Evolutionary conservation across 2,888 invertebrate genomes (phyloP).

Genomic region (Vesta saturnalis): DNA sequence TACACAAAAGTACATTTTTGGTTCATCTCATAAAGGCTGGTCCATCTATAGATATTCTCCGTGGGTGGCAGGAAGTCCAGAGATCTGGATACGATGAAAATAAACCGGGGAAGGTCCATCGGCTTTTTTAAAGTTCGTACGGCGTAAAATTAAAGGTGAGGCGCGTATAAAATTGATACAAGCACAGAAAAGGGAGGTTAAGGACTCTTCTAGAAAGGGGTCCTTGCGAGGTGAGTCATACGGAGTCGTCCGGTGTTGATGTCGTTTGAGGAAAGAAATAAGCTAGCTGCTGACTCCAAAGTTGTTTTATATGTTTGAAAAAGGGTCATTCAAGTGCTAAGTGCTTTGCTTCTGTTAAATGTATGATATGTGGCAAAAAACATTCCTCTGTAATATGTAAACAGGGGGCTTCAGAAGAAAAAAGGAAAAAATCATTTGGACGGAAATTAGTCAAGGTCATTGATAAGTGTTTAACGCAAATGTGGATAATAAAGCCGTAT

Average conservation of each 20-base stretch:
- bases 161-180: background rate
- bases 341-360: background rate
- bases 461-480: background rate
- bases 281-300: background rate
- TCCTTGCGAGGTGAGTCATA: background rate
- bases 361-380: too few relatives aligned
- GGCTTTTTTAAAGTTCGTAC: background rate
- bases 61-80: background rate
- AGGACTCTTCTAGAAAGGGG: background rate
- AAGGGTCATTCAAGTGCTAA: background rate
- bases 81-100: background rate
- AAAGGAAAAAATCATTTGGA: too few relatives aligned
- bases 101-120: background rate
- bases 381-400: background rate
- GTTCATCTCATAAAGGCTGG: background rate
- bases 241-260: background rate
- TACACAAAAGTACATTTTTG: background rate
- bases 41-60: background rate
- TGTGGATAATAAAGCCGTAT: too few relatives aligned
- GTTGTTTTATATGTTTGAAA: background rate
- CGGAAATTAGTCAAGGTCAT: background rate
- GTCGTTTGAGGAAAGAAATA: too few relatives aligned
- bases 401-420: too few relatives aligned
- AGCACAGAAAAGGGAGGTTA: background rate
- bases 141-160: background rate